Conservation (phyloP, 2,113 vertebrate genomes). For the Columba livia region DNA sequence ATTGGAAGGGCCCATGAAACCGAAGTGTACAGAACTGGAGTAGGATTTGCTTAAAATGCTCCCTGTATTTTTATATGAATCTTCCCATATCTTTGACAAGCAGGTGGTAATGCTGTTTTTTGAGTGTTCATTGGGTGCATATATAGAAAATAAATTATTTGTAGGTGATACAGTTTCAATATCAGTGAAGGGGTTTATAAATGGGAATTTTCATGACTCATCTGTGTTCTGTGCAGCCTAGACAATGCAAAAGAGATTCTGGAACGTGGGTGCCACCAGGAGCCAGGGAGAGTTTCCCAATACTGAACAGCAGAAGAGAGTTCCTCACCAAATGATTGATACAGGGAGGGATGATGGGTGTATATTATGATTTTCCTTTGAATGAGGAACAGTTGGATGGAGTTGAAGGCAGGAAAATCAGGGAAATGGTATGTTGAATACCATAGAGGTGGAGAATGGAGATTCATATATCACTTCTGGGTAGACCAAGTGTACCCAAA, state of each 20-base stretch:
- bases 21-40: fast-evolving
- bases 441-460: not conserved
- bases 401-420: not conserved
- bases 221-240: not conserved
- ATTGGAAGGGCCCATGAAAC: not conserved
- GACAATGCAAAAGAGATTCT: not conserved
- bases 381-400: not conserved
- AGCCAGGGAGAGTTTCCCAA: not conserved
- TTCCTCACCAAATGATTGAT: fast-evolving
- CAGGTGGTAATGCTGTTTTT: fast-evolving
- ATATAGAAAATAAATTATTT: fast-evolving
- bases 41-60: not conserved
- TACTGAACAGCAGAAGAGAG: not conserved
- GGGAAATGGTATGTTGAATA: not conserved
- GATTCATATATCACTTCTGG: fast-evolving
- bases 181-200: not conserved
- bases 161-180: fast-evolving
- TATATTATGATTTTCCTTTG: fast-evolving
- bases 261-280: not conserved
- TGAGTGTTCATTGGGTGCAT: not conserved
- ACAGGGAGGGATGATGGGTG: not conserved
- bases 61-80: not conserved
- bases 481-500: not conserved
- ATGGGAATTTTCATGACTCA: fast-evolving
- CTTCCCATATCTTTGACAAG: not conserved